Evolutionary conservation across 2,888 invertebrate genomes (phyloP), one percentile per base, ranked within the genome.

Genomic region (Plagiodera versicolora): DNA sequence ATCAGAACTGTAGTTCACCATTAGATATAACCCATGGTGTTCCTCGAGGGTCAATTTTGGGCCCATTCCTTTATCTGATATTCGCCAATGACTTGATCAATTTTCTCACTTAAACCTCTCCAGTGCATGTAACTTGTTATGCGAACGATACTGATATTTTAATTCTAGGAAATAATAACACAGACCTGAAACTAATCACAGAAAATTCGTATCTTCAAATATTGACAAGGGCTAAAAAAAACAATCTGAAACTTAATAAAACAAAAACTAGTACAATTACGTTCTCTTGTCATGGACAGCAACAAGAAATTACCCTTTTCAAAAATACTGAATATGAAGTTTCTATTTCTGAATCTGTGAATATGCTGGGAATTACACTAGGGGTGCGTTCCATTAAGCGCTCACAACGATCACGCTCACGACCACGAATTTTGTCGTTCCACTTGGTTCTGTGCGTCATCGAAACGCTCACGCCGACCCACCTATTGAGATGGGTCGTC

Each of bases 361-460:
- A 44, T 16, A 44, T 44, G 44, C 44, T 44, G 44, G 44, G 44
- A 44, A 44, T 44, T 44, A n/a, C n/a, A n/a, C n/a, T n/a, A n/a
- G n/a, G n/a, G n/a, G n/a, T n/a, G n/a, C n/a, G n/a, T n/a, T n/a
- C n/a, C n/a, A n/a, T n/a, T n/a, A n/a, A n/a, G n/a, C n/a, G n/a
- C n/a, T n/a, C n/a, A n/a, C n/a, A n/a, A n/a, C n/a, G n/a, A n/a
- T n/a, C n/a, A n/a, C n/a, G n/a, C n/a, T n/a, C n/a, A n/a, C n/a
- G n/a, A n/a, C n/a, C n/a, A n/a, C n/a, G n/a, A n/a, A n/a, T n/a
- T n/a, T n/a, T n/a, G n/a, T n/a, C n/a, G n/a, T n/a, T n/a, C n/a
- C n/a, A n/a, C n/a, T n/a, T n/a, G n/a, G n/a, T n/a, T n/a, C n/a
- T n/a, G n/a, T n/a, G n/a, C n/a, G n/a, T n/a, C n/a, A n/a, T n/a